Evolutionary conservation across 2,113 vertebrate genomes (phyloP), one percentile per base, ranked within the genome.

Genomic region (Ailurus styani): DNA sequence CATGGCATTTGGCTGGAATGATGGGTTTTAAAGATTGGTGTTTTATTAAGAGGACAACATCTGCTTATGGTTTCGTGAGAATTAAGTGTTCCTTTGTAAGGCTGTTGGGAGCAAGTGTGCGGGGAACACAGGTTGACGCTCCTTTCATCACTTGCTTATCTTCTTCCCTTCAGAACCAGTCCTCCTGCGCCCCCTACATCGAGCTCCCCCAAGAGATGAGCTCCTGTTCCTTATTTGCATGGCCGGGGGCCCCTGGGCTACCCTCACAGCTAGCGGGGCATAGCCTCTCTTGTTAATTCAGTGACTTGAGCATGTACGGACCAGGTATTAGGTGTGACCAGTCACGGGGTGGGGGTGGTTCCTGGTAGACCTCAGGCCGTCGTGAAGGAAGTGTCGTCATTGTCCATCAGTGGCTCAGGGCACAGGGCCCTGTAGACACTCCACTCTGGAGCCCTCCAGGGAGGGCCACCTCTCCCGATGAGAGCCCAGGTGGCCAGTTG

Each of bases 1-100:
- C 70, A 95, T 94, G 95, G 88, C 98, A 98, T 98, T 97, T 98
- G 95, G 97, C 98, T 97, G 98, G 97, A 97, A 98, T 97, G 98
- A 98, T 97, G 96, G 98, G 98, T 98, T 98, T 98, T 98, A 97
- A 98, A 97, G 97, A 98, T 72, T 87, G 97, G 96, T 96, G 91
- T 97, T 98, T 97, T 97, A 96, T 92, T 98, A 98, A 98, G 96
- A 95, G 95, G 86, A 97, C 96, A 95, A 93, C 98, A 98, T 98
- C 98, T 98, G 97, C 96, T 98, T 98, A 88, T 87, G 81, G 96
- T 95, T 96, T 50, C 75, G 81, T 91, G 93, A 96, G 93, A 87
- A 72, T 97, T 85, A 86, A 55, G 37, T 6, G 29, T 81, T 79
- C 31, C 88, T 96, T 70, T 87, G 50, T 83, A 87, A 84, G 66